phyloP scores from a whole-genome alignment of 2,113 vertebrate genomes.

The Hippoglossus stenolepis region DNA sequence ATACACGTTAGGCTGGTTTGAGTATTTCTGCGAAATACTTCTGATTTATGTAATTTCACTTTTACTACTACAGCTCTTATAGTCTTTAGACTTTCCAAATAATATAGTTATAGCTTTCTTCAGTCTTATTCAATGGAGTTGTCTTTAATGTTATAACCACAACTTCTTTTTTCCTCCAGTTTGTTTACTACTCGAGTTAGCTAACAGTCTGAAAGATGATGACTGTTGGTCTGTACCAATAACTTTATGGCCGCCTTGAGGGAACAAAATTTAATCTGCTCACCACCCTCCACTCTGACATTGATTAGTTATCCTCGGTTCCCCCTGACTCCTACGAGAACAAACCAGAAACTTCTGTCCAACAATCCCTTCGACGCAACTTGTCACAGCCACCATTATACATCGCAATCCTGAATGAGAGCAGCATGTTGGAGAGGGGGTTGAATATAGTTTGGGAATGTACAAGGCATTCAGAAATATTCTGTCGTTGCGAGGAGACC shows the following conservation, averaged over 20 bases:
- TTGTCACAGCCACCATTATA: constrained; percentile 49
- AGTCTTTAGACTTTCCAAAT: too few species aligned
- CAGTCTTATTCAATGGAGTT: background rate
- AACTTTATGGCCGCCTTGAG: background rate
- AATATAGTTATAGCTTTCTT: background rate
- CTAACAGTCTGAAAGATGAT: background rate
- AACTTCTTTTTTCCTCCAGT: background rate
- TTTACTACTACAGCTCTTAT: background rate
- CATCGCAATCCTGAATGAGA: constrained; percentile 55
- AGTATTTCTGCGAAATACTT: background rate
- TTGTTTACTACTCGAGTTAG: background rate
- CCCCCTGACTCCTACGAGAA: constrained; percentile 9
- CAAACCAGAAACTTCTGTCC: constrained; percentile 27
- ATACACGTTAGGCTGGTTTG: background rate
- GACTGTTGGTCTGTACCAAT: background rate
- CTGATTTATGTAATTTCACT: too few species aligned
- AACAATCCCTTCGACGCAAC: constrained; percentile 40
- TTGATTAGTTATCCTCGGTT: constrained; percentile 27
- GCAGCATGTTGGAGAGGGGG: constrained; percentile 53
- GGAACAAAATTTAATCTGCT: background rate
- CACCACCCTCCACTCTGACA: constrained; percentile 13
- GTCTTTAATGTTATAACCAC: background rate
- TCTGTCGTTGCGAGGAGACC: constrained; percentile 71
- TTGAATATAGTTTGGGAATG: constrained; percentile 60
- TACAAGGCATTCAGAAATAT: constrained; percentile 69